phyloP scores from a whole-genome alignment of 2,113 vertebrate genomes.

The Tapirus terrestris region DNA sequence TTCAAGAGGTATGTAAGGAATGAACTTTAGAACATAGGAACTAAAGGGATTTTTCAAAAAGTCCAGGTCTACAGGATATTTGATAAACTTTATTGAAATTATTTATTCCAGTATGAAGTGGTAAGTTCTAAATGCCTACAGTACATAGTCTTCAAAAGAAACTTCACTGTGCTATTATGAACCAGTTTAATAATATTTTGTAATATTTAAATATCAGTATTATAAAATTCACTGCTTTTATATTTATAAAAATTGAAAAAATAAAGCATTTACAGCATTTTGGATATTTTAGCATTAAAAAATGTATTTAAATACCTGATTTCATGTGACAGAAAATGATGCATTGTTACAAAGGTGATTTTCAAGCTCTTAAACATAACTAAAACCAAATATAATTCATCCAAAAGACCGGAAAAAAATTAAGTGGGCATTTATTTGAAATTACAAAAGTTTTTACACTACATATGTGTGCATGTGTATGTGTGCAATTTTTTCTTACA shows the following conservation, averaged over 20 bases:
- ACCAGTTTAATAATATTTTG: conserved; percentile 67
- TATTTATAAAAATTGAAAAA: conserved; percentile 62
- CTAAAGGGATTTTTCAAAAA: background rate
- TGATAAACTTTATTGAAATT: conserved; percentile 70
- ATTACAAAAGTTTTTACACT: background rate
- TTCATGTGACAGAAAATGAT: conserved; percentile 47
- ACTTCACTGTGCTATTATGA: conserved; percentile 59
- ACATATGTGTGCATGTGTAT: background rate
- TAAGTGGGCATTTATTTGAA: background rate
- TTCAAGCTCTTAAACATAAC: conserved; percentile 35
- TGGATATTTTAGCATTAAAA: conserved; percentile 50
- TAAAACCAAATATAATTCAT: conserved; percentile 20
- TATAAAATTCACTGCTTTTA: conserved; percentile 53
- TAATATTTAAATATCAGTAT: conserved; percentile 28
- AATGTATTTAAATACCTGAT: background rate
- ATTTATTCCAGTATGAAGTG: conserved; percentile 71
- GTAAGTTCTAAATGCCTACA: conserved; percentile 29
- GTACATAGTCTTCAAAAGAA: conserved; percentile 70
- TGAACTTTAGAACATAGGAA: background rate
- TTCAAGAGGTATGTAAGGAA: background rate
- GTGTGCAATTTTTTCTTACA: background rate
- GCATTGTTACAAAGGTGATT: background rate
- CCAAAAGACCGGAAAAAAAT: background rate
- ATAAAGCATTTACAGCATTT: conserved; percentile 35
- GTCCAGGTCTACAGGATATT: conserved; percentile 20